Base-by-base conservation (phyloP, 2,888 invertebrate genomes). In the Plebejus melissa region DNA sequence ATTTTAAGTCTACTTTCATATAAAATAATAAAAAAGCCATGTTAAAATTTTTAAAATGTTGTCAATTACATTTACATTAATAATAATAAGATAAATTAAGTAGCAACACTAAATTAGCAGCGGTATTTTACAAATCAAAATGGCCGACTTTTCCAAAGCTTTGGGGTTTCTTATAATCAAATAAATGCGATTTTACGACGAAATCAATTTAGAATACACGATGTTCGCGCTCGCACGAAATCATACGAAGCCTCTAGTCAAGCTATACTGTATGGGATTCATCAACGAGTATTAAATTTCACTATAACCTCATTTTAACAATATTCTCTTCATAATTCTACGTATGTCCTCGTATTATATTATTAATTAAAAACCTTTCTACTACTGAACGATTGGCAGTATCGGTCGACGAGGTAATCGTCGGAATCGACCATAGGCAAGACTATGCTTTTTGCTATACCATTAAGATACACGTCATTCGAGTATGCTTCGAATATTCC, bases 201-300 rank as follows among this genome's bases (percentile, higher is more conserved):
- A 71, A 46, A 71, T 22, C 5, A 70, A 22, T 46, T 70, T 70
- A 70, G 41, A 70, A 46, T 32, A 65, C 32, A 65, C 65, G 16
- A 65, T 65, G 46, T 70, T 58, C 38, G 70, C 70, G 72, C 41
- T 38, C 70, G 77, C 76, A 46, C 22, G 69, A 77, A 76, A 65
- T 13, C 32, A 65, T 60, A 71, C 71, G 74, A 50, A 74, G 74
- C 71, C 60, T 75, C 75, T 77, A 77, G 77, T 77, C 76, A 83
- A 82, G 82, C 84, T 86, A 86, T 83, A 85, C 85, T 22, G 22
- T 22, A 88, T 83, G 87, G 82, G 86, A 87, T 88, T 86, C 84
- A 84, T 88, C 83, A 91, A 92, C 90, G 90, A 89, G 85, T 90
- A 89, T 91, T 92, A 91, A 91, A 91, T 91, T 91, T 91, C 82